Evolutionary conservation across 2,888 invertebrate species (phyloP).

Genomic region (Nephrotoma flavescens): DNA sequence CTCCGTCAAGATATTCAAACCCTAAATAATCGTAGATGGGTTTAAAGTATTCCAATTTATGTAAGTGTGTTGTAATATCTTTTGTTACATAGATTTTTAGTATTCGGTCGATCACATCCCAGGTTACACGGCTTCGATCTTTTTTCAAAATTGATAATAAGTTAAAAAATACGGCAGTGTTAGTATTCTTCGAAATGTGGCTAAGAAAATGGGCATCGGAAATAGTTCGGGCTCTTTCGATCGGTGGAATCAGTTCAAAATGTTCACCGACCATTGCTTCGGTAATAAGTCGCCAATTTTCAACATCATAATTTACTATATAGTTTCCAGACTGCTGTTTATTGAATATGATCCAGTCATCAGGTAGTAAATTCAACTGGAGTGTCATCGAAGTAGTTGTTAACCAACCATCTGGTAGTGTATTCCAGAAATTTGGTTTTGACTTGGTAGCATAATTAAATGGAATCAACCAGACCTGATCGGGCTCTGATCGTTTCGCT

Average conservation of each 20-base stretch:
- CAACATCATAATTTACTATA: neutral
- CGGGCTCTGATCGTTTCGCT: neutral
- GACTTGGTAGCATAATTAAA: neutral
- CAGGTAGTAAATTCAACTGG: neutral
- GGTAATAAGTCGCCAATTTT: neutral
- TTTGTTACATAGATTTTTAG: neutral
- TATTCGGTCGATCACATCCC: neutral
- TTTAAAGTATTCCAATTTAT: neutral
- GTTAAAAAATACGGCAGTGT: neutral
- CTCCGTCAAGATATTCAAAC: neutral
- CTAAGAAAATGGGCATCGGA: neutral
- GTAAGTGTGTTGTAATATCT: neutral
- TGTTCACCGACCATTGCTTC: neutral
- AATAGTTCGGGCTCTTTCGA: neutral
- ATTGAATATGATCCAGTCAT: neutral
- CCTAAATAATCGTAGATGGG: neutral
- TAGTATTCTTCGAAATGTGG: neutral
- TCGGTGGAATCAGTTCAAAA: neutral
- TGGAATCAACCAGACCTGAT: neutral
- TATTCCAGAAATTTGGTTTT: neutral
- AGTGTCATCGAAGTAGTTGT: neutral
- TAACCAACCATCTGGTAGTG: neutral
- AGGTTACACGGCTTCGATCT: neutral
- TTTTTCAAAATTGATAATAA: neutral
- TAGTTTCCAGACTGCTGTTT: neutral